phyloP scores from a whole-genome alignment of 2,113 vertebrate species.

The Stegostoma tigrinum region DNA sequence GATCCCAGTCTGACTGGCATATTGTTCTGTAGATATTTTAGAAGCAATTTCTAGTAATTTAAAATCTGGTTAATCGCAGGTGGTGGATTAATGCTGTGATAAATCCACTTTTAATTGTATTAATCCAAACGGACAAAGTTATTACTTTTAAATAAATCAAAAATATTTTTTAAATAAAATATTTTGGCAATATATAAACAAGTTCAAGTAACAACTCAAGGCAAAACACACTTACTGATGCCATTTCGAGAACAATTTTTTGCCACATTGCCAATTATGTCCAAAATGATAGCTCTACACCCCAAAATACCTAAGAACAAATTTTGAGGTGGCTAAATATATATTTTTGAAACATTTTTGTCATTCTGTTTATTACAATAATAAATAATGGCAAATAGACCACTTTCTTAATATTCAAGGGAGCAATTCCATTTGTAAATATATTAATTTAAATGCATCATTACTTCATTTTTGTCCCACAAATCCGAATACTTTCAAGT shows the following conservation, averaged over 20 bases:
- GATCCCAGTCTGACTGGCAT: no score
- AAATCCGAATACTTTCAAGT: background rate
- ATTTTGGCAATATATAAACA: background rate
- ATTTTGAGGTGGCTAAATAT: background rate
- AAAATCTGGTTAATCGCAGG: background rate
- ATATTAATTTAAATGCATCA: background rate
- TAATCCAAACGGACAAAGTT: background rate
- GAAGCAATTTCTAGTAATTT: background rate
- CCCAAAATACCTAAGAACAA: background rate
- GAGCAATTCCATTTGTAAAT: background rate
- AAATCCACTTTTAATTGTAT: background rate
- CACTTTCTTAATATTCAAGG: background rate
- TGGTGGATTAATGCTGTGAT: background rate
- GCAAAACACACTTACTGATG: background rate
- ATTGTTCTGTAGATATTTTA: no score
- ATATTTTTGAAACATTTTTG: background rate
- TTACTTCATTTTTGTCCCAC: background rate
- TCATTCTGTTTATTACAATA: background rate
- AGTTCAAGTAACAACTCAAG: background rate
- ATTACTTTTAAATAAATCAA: background rate
- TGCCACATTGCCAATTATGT: background rate
- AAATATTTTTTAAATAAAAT: background rate
- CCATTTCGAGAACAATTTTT: background rate
- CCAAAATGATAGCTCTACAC: background rate
- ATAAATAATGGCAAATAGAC: background rate